Conservation (phyloP, 2,113 vertebrate species). For the Esox niger region DNA sequence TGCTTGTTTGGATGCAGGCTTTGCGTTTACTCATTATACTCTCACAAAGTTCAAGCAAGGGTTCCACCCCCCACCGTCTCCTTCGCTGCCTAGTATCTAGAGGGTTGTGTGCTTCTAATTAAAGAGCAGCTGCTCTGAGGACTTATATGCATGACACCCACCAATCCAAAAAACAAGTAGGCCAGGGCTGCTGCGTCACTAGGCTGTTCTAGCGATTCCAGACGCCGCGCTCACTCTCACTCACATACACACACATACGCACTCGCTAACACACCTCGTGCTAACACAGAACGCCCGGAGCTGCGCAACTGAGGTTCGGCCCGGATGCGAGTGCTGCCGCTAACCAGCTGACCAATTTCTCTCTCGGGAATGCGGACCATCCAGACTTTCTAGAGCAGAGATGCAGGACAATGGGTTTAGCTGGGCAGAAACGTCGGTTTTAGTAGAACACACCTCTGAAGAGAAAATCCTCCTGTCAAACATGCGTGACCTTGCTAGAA, state of each 20-base stretch:
- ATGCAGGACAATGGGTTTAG: neutral
- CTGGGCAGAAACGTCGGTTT: neutral
- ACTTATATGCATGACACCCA: neutral
- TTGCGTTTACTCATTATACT: too few species aligned
- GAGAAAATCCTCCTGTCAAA: neutral
- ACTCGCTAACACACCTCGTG: too few species aligned
- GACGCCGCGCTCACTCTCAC: neutral
- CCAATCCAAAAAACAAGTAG: too few species aligned
- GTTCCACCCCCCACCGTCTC: constrained; percentile 1
- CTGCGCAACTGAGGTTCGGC: neutral
- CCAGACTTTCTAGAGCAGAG: neutral
- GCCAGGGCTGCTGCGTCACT: constrained; percentile 6
- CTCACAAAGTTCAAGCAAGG: neutral
- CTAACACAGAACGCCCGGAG: constrained; percentile 12
- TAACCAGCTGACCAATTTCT: neutral
- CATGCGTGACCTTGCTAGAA: too few species aligned
- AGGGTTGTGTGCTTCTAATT: constrained; percentile 36
- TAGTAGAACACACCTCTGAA: neutral
- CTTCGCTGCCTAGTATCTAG: neutral
- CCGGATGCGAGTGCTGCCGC: constrained; percentile 1
- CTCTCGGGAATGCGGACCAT: neutral
- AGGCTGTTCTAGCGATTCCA: neutral
- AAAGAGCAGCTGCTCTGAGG: constrained; percentile 29
- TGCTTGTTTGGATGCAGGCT: too few species aligned
- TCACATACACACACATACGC: too few species aligned